Percentiles rank a stretch among this genome's conserved stretches.
phyloP scores from a whole-genome alignment of 1,140 invertebrate species.

The Drosophila dunni region DNA sequence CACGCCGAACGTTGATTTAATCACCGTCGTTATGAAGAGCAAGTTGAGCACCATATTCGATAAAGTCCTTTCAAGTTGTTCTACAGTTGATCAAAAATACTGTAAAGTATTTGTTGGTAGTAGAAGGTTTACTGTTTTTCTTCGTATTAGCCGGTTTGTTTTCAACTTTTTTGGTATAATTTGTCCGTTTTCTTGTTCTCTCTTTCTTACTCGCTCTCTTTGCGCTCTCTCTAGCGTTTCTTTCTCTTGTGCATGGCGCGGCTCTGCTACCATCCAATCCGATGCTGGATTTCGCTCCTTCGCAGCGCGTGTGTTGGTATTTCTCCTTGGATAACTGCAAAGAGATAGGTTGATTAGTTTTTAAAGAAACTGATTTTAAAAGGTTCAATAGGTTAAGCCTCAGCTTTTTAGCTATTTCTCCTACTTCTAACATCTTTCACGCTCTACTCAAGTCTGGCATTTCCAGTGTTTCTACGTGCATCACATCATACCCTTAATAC shows the following conservation, averaged over 20 bases:
- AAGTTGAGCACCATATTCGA: constrained; percentile 89
- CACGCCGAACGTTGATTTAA: constrained; percentile 90
- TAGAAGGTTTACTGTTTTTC: not conserved
- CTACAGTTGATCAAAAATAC: not conserved
- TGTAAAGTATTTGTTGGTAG: not conserved
- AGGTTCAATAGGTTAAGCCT: too few relatives aligned
- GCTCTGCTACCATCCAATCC: constrained; percentile 15
- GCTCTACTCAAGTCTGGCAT: too few relatives aligned
- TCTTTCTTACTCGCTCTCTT: constrained; percentile 7
- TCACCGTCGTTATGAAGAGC: constrained; percentile 89
- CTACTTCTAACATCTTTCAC: too few relatives aligned
- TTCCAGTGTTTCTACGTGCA: too few relatives aligned
- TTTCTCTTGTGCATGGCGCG: constrained; percentile 75
- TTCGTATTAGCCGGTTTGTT: not conserved
- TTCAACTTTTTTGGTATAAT: too few relatives aligned
- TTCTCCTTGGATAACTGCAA: constrained; percentile 13
- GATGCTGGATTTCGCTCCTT: not conserved
- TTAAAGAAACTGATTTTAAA: too few relatives aligned
- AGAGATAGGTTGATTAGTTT: constrained; percentile 5
- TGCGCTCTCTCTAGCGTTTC: constrained; percentile 56
- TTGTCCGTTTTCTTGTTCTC: constrained; percentile 3
- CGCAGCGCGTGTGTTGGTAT: not conserved
- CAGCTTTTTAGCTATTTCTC: too few relatives aligned
- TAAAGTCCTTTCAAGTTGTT: constrained; percentile 6
- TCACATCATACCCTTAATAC: too few relatives aligned